Conservation (phyloP, 2,888 invertebrate species). For the Drosophila koepferae region DNA sequence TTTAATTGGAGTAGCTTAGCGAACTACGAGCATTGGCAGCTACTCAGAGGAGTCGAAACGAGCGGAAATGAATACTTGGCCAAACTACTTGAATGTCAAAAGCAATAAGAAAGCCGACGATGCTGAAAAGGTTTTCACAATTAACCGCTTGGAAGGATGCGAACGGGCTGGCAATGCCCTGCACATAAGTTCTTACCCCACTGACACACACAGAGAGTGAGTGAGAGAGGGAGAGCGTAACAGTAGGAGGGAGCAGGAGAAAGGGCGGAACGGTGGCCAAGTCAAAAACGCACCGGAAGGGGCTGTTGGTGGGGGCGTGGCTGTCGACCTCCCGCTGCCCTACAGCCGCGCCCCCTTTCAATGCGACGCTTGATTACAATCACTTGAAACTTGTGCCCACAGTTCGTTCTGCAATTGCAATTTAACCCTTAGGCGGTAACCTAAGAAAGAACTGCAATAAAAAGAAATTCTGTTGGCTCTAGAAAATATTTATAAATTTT, state of each 20-base stretch:
- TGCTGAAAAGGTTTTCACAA: slow-evolving; percentile 63
- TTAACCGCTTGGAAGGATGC: slow-evolving; percentile 60
- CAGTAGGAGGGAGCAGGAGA: background rate
- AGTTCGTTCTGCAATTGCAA: slow-evolving; percentile 67
- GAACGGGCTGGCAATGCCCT: slow-evolving; percentile 30
- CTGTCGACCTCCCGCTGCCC: slow-evolving; percentile 51
- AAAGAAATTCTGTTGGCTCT: background rate
- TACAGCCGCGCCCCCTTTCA: slow-evolving; percentile 43
- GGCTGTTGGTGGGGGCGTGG: slow-evolving; percentile 50
- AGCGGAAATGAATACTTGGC: slow-evolving; percentile 75
- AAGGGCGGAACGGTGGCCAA: slow-evolving; percentile 1
- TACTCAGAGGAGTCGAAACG: slow-evolving; percentile 19
- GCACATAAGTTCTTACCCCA: slow-evolving; percentile 51
- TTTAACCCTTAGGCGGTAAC: slow-evolving; percentile 42
- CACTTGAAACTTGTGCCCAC: slow-evolving; percentile 58
- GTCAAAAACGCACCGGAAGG: slow-evolving; percentile 43
- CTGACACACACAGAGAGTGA: slow-evolving; percentile 39
- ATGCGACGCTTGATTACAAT: slow-evolving; percentile 72
- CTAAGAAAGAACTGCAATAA: no score
- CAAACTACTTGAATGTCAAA: slow-evolving; percentile 67
- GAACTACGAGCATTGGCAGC: slow-evolving; percentile 47
- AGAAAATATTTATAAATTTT: background rate
- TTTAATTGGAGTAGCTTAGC: slow-evolving; percentile 63
- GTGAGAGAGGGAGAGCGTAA: slow-evolving; percentile 14
- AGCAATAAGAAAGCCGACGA: slow-evolving; percentile 59